Conservation (phyloP, 64 coral and sea anemone genomes). For the Anthopleura sola region DNA sequence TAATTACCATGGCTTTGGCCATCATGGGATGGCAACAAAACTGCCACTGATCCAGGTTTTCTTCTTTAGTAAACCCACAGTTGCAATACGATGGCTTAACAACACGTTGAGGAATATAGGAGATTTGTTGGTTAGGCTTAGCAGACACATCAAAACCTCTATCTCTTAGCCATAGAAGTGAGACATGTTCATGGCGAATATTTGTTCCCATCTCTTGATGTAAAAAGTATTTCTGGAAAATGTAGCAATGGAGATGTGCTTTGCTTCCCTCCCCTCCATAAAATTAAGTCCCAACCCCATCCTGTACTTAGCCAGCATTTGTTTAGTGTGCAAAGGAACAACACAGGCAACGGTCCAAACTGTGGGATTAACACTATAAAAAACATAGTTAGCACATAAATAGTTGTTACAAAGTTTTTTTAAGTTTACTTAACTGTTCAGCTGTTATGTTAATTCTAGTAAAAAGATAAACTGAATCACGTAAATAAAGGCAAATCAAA, state of each 20-base stretch:
- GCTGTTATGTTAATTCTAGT: constrained; percentile 33
- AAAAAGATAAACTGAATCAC: constrained; percentile 50
- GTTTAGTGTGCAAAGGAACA: constrained; percentile 39
- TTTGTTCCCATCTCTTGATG: constrained; percentile 46
- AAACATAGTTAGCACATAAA: constrained; percentile 28
- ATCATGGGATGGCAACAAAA: constrained; percentile 34
- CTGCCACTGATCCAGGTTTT: constrained; percentile 17
- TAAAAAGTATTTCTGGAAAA: constrained; percentile 52
- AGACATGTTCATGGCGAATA: constrained; percentile 68
- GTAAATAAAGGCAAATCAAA: constrained; percentile 39
- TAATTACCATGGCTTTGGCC: constrained; percentile 2
- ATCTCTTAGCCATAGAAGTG: constrained; percentile 59
- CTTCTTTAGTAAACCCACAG: constrained; percentile 41
- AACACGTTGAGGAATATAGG: constrained; percentile 43
- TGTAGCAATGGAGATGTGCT: constrained; percentile 46
- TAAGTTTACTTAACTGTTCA: constrained; percentile 35
- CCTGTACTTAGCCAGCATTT: constrained; percentile 45
- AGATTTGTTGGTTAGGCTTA: neutral
- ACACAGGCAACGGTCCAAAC: constrained; percentile 56
- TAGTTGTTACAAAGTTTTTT: constrained; percentile 20
- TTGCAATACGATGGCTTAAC: constrained; percentile 31
- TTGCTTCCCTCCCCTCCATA: constrained; percentile 63
- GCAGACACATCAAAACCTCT: constrained; percentile 45
- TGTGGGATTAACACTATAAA: constrained; percentile 49
- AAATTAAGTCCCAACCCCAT: constrained; percentile 49